Evolutionary conservation across 1,140 invertebrate species (phyloP).

Genomic region (Drosophila bocki): DNA sequence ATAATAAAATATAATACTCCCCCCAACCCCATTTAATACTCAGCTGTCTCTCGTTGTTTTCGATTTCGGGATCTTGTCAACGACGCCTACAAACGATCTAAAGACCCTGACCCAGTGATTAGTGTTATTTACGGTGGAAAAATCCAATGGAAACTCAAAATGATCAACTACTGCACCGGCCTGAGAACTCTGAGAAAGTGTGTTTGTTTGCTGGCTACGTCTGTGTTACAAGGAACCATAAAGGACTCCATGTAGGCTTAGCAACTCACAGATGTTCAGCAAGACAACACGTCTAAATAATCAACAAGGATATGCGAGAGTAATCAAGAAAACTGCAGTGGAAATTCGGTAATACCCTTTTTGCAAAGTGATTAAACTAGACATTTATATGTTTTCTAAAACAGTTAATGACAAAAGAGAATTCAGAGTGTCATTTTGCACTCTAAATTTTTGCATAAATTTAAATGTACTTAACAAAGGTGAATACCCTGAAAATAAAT

Average conservation of each 20-base stretch:
- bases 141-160: conserved; percentile 13
- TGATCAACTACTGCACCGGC: conserved; percentile 1
- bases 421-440: too few species aligned
- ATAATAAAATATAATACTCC: conserved; percentile 1
- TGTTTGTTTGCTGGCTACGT: conserved; percentile 83
- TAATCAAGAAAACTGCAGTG: too few species aligned
- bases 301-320: conserved; percentile 38
- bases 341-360: neutral
- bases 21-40: conserved; percentile 43
- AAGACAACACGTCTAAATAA: conserved; percentile 81
- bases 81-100: conserved; percentile 41
- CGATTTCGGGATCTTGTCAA: conserved; percentile 84
- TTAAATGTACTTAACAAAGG: conserved; percentile 1
- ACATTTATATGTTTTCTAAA: neutral
- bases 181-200: conserved; percentile 71
- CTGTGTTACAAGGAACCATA: conserved; percentile 63
- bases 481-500: conserved; percentile 6
- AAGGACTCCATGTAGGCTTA: conserved; percentile 47
- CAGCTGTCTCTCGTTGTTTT: conserved; percentile 85
- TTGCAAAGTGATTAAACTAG: neutral
- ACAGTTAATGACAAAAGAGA: neutral
- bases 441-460: neutral
- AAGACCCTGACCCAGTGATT: conserved; percentile 32
- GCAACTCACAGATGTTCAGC: conserved; percentile 81
- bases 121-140: conserved; percentile 20